Evolutionary conservation across 2,888 invertebrate species (phyloP).

Genomic region (Incurvaria masculella): DNA sequence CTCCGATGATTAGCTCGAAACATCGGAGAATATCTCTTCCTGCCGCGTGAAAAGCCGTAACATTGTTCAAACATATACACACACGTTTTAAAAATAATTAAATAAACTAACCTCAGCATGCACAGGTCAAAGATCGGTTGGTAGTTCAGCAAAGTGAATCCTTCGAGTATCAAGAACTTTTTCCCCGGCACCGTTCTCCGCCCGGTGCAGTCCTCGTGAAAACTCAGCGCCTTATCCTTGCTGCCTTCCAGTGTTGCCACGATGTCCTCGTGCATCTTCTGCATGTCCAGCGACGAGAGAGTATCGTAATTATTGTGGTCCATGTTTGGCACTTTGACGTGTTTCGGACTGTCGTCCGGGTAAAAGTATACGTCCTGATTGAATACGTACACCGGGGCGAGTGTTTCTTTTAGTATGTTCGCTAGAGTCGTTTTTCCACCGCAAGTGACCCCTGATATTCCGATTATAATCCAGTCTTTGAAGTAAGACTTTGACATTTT

Average conservation of each 20-base stretch:
- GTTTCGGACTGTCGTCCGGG: slow-evolving; percentile 61
- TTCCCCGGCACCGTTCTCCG: slow-evolving; percentile 21
- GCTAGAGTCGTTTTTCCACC: slow-evolving; percentile 80
- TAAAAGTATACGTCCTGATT: slow-evolving; percentile 78
- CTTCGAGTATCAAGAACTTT: slow-evolving; percentile 68
- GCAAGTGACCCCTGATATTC: slow-evolving; percentile 78
- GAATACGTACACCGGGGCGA: slow-evolving; percentile 52
- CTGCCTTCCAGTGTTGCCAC: slow-evolving; percentile 29
- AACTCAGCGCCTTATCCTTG: slow-evolving; percentile 17
- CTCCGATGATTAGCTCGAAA: too few relatives aligned
- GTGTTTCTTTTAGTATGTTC: slow-evolving; percentile 41
- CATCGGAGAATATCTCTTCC: too few relatives aligned
- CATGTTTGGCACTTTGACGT: slow-evolving; percentile 60
- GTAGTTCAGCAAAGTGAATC: slow-evolving; percentile 72
- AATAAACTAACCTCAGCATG: slow-evolving; percentile 53
- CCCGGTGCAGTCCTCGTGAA: slow-evolving; percentile 8
- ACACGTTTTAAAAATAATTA: too few relatives aligned
- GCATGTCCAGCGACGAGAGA: slow-evolving; percentile 69
- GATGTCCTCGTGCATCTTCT: slow-evolving; percentile 63
- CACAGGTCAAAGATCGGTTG: slow-evolving; percentile 64
- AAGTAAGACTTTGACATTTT: too few relatives aligned
- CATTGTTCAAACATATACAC: too few relatives aligned
- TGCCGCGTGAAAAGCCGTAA: too few relatives aligned
- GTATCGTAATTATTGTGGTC: slow-evolving; percentile 76
- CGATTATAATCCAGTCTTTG: slow-evolving; percentile 54